These are phyloP conservation scores for Muschampia plurimacula DNA, from an alignment of 2,888 invertebrate species.

Conservation along the genomic window DNA sequence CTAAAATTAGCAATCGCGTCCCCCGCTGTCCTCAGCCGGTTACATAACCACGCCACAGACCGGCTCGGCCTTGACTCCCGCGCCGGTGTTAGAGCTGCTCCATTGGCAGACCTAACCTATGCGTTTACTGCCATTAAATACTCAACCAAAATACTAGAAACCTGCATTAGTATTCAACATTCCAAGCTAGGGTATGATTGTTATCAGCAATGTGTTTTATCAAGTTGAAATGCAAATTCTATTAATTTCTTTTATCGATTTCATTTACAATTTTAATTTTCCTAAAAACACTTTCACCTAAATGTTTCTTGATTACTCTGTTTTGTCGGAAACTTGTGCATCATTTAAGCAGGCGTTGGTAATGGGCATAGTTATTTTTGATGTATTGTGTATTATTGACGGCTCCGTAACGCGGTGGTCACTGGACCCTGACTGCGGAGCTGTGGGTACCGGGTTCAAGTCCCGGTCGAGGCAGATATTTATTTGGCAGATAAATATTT, in stretches of 20 bases:
- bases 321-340: constrained; percentile 2
- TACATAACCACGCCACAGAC: constrained; percentile 74
- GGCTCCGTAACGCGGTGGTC: constrained; percentile 49
- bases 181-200: neutral
- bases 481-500: no score
- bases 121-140: constrained; percentile 18
- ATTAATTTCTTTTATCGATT: neutral
- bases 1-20: constrained; percentile 78
- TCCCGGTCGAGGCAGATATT: no score
- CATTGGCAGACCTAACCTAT: constrained; percentile 40
- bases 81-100: constrained; percentile 59
- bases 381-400: constrained; percentile 25
- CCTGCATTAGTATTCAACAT: neutral
- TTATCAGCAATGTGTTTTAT: neutral
- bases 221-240: neutral
- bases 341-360: constrained; percentile 14
- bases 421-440: no score
- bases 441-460: no score
- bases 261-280: neutral
- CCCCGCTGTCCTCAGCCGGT: constrained; percentile 65
- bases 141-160: constrained; percentile 12
- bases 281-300: neutral
- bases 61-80: constrained; percentile 82
- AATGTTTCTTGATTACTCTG: neutral
- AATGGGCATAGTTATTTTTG: constrained; percentile 12